Base-by-base conservation (phyloP, 2,888 invertebrate genomes). In the Dicranocentrus wangi region DNA sequence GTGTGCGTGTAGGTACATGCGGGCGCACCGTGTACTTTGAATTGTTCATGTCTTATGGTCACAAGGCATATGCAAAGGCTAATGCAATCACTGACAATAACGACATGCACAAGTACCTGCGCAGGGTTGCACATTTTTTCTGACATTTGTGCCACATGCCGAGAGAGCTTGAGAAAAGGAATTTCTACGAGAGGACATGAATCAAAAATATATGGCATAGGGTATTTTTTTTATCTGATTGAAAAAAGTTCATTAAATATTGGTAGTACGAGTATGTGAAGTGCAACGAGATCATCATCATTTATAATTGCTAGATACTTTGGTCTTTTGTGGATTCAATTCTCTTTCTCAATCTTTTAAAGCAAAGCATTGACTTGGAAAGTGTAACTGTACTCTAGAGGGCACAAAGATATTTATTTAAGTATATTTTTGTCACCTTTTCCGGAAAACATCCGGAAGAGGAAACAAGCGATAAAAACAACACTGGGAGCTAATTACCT, bases 121-220 rank as follows among this genome's bases (percentile, higher is more conserved):
- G 27, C 10, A 58, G 25, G 58, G 58, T 15, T 58, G 58, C 58
- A 58, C 58, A 58, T 27, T 58, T 58, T 58, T 55, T n/a, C n/a
- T 21, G 23, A 55, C 21, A 58, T 23, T 27, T 58, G 58, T 23
- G 58, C 58, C 58, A 58, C 58, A 58, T 58, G 58, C 58, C 58
- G 58, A 58, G 51, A 58, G 51, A 58, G 58, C 58, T 58, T 58
- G 58, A 58, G 58, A 58, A 58, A 58, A 27, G 10, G 3, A 51
- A 13, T n/a, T 51, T 51, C n/a, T 13, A 8, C 51, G 13, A 8
- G 39, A 8, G 39, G 7, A 39, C 39, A 39, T 39, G 13, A 39
- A 39, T 51, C 51, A 51, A 17, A 51, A 17, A 13, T 39, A 13
- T 13, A 13, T 39, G 39, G 13, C 39, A 39, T 13, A 39, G 39